Percentiles rank a stretch among this genome's conserved stretches.
Evolutionary conservation across 37 sponge, comb jelly and placozoan species (phyloP).

Genomic region (Cladorhizidae sp.): DNA sequence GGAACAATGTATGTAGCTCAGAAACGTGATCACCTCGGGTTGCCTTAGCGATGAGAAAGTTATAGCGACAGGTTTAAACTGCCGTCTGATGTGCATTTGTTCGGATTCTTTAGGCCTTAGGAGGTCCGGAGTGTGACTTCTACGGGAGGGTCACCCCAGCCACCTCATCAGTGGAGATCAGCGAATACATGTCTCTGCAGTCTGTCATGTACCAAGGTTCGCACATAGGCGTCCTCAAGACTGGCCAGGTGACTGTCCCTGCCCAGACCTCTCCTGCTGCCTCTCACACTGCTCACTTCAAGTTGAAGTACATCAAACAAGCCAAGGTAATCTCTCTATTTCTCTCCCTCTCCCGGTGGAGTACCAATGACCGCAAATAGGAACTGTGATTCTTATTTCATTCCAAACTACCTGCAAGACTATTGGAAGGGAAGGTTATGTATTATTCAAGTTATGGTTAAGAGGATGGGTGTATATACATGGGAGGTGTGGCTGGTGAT

Average conservation of each 20-base stretch:
- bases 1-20: too few species aligned
- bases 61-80: background rate
- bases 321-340: too few species aligned
- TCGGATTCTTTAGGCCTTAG: conserved; percentile 29
- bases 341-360: too few species aligned
- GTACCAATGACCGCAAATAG: too few species aligned
- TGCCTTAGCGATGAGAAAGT: background rate
- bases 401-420: too few species aligned
- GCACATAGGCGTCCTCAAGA: conserved; percentile 69
- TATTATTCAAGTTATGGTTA: too few species aligned
- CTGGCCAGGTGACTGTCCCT: conserved; percentile 68
- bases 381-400: too few species aligned
- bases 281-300: conserved; percentile 59
- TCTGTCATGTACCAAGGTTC: conserved; percentile 31
- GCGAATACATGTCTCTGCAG: conserved; percentile 43
- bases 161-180: background rate
- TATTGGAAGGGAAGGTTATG: too few species aligned
- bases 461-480: too few species aligned
- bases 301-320: conserved; percentile 14
- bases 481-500: too few species aligned
- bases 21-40: too few species aligned
- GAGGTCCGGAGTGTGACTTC: conserved; percentile 88
- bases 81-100: background rate
- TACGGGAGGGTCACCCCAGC: background rate
- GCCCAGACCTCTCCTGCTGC: conserved; percentile 55